Conservation (phyloP, 2,113 vertebrate genomes). For the Petromus typicus region DNA sequence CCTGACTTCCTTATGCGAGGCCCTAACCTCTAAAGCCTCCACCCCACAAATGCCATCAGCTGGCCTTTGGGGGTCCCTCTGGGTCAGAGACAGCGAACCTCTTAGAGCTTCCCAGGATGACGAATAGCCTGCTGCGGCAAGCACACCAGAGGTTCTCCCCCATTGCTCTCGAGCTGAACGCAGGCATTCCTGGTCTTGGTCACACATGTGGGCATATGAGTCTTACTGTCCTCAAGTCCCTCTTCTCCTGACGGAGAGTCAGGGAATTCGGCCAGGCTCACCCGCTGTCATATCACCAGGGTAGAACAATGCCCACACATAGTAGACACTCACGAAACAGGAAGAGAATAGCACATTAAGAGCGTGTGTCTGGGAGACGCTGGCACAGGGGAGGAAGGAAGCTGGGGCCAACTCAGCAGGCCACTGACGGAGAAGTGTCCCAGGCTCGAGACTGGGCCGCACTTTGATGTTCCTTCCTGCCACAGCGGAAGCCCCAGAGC, state of each 20-base stretch:
- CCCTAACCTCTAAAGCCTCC: background rate
- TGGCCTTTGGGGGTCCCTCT: background rate
- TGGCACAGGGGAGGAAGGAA: background rate
- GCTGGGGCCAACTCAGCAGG: background rate
- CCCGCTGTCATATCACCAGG: background rate
- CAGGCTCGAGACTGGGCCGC: background rate
- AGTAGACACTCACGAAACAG: background rate
- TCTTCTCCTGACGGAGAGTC: background rate
- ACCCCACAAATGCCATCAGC: background rate
- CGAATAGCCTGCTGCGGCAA: background rate
- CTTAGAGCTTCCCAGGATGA: background rate
- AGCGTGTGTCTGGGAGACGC: background rate
- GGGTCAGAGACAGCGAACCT: background rate
- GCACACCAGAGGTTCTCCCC: background rate
- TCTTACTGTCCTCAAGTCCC: background rate
- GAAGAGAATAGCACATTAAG: background rate
- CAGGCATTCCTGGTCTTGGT: background rate
- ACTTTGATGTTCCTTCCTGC: background rate
- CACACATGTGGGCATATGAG: too few species aligned
- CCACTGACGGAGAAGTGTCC: accelerated
- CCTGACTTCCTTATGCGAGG: background rate
- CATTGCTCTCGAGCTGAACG: background rate
- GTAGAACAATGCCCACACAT: background rate
- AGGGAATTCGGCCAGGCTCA: background rate
- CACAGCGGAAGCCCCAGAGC: background rate